phyloP scores from a whole-genome alignment of 2,113 vertebrate species.

The Ammospiza nelsoni region DNA sequence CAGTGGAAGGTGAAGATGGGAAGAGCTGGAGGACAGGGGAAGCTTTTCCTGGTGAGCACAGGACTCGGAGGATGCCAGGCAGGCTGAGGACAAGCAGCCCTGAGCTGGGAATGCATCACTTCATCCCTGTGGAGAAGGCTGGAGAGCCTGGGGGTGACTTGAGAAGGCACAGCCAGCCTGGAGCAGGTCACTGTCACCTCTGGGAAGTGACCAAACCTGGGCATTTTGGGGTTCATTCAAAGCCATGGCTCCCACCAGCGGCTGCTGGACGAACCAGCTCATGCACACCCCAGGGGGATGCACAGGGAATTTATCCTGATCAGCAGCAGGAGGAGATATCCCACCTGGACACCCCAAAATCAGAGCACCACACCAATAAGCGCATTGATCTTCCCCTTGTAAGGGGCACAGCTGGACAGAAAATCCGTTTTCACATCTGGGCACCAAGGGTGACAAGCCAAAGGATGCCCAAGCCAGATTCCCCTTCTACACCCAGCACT shows the following conservation, averaged over 20 bases:
- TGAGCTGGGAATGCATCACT: not conserved
- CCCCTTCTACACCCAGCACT: not conserved
- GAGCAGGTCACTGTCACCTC: not conserved
- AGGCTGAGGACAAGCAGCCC: not conserved
- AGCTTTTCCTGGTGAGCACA: not conserved
- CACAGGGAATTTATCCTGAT: rapidly evolving
- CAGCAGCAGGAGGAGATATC: not conserved
- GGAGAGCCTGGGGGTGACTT: not conserved
- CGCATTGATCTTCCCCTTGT: rapidly evolving
- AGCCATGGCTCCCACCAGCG: rapidly evolving
- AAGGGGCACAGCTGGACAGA: not conserved
- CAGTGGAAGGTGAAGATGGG: rapidly evolving
- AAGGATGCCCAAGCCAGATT: rapidly evolving
- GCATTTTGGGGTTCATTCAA: not conserved
- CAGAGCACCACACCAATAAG: rapidly evolving
- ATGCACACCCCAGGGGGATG: not conserved
- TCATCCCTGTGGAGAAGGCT: not conserved
- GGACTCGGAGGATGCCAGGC: not conserved
- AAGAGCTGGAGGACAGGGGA: not conserved
- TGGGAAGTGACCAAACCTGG: not conserved
- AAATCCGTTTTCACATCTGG: not conserved
- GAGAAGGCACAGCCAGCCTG: not conserved
- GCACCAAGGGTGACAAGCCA: not conserved
- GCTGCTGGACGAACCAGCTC: not conserved
- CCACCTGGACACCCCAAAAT: not conserved